These are phyloP conservation scores for Rhabdornis inornatus DNA, from an alignment of 2,113 vertebrate genomes.

Conservation along the genomic window DNA sequence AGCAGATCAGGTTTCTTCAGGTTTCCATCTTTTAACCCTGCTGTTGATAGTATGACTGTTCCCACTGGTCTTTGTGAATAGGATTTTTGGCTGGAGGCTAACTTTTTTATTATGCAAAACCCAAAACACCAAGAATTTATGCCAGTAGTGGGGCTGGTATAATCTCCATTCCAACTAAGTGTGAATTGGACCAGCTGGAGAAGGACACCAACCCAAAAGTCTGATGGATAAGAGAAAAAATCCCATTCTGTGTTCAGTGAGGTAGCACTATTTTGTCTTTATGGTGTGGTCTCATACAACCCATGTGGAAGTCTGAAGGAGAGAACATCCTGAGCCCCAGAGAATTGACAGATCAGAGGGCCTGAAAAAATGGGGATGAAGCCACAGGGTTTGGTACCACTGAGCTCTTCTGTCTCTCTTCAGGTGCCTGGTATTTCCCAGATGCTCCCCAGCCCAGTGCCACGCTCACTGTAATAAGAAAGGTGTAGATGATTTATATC, in stretches of 20 bases:
- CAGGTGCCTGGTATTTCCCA: not conserved
- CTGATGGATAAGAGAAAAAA: not conserved
- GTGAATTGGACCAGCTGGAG: not conserved
- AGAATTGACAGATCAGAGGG: not conserved
- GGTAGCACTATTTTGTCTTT: not conserved
- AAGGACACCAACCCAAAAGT: not conserved
- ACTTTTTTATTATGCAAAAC: not conserved
- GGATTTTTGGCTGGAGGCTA: not conserved
- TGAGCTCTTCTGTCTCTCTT: not conserved
- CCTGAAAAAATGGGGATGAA: not conserved
- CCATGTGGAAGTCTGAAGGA: not conserved
- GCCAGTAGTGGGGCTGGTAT: not conserved
- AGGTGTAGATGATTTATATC: not conserved
- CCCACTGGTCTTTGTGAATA: not conserved
- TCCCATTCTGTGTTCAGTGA: not conserved
- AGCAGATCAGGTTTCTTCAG: not conserved
- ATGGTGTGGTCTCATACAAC: fast-evolving
- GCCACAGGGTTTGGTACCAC: not conserved
- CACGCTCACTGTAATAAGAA: not conserved
- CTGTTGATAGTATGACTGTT: not conserved
- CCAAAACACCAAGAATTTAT: not conserved
- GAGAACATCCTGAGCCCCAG: not conserved
- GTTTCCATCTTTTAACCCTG: not conserved
- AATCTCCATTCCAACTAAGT: not conserved
- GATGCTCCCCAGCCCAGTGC: not conserved